These are phyloP conservation scores for Eublepharis macularius DNA, from an alignment of 2,113 vertebrate genomes.

Conservation along the genomic window DNA sequence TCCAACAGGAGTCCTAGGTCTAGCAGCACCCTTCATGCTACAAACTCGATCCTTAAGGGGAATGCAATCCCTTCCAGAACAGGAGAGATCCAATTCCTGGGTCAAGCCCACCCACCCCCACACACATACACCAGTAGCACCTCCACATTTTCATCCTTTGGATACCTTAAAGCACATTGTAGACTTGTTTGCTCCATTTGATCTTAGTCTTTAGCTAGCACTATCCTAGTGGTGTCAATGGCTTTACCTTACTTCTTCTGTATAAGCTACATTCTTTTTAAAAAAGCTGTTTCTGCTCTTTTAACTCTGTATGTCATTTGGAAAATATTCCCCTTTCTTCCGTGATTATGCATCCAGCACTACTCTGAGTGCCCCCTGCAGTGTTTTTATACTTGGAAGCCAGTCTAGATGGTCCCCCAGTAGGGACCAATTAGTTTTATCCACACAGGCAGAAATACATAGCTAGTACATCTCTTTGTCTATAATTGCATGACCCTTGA, in stretches of 20 bases:
- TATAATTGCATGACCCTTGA: not conserved
- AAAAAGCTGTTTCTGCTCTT: not conserved
- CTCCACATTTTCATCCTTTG: not conserved
- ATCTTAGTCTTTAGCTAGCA: not conserved
- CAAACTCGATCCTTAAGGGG: too few species aligned
- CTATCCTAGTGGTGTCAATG: not conserved
- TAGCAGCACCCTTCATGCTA: too few species aligned
- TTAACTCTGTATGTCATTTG: slow-evolving; percentile 1
- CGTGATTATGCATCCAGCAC: not conserved
- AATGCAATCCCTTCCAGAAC: too few species aligned
- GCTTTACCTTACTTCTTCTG: not conserved
- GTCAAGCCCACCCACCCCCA: too few species aligned
- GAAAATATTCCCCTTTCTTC: not conserved
- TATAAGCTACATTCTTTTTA: not conserved
- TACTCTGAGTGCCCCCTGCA: slow-evolving; percentile 2
- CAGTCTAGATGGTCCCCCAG: not conserved
- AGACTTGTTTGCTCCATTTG: not conserved
- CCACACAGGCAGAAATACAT: not conserved
- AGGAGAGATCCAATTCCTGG: too few species aligned
- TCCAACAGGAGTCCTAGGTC: too few species aligned
- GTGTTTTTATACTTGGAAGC: slow-evolving; percentile 7
- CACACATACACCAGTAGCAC: too few species aligned
- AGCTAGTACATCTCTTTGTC: not conserved
- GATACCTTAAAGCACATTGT: not conserved
- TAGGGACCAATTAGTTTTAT: slow-evolving; percentile 19